Base-by-base conservation (phyloP, 2,113 vertebrate genomes). In the Rhea americana region DNA sequence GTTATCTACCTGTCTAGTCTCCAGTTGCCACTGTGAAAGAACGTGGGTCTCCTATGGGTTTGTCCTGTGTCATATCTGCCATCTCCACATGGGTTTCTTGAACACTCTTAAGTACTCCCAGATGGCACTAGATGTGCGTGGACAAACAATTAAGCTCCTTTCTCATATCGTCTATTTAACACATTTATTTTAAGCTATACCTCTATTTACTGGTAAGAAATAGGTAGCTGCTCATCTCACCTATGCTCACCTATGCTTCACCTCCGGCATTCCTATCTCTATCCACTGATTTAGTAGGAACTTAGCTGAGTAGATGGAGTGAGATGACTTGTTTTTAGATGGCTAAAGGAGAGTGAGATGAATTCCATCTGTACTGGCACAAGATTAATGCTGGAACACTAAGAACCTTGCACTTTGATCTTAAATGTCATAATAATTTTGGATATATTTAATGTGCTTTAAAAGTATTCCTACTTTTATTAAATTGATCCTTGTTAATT, bases 331-430 rank as follows among this genome's bases (percentile, higher is more conserved):
- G 78, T 86, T 92, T 96, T 91, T 85, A 90, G 58, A 89, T 70
- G 41, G 56, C 51, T 78, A 32, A 51, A 91, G 56, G 53, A 62
- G 89, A 62, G 58, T 73, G 70, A 94, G 93, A 93, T 91, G 7
- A 85, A 87, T 85, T 74, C 58, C 71, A 87, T 92, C 62, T 4
- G 4, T 72, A 61, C 39, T 67, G 56, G 56, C 62, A 78, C 53
- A 93, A 81, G 91, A 93, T 94, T 90, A 84, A 94, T 92, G 70
- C 14, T 90, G 86, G 62, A 95, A 96, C 58, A 90, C 51, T 90
- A 82, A 92, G 86, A 66, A 94, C 86, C 62, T 84, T 93, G 93
- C 74, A 84, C 92, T 96, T 85, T 82, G 74, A 71, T 96, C 58
- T 94, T 92, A 79, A 79, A 89, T 89, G 74, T 94, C 4, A 22